phyloP scores from a whole-genome alignment of 2,797 vertebrate genomes.

The Rhinogobio ventralis region DNA sequence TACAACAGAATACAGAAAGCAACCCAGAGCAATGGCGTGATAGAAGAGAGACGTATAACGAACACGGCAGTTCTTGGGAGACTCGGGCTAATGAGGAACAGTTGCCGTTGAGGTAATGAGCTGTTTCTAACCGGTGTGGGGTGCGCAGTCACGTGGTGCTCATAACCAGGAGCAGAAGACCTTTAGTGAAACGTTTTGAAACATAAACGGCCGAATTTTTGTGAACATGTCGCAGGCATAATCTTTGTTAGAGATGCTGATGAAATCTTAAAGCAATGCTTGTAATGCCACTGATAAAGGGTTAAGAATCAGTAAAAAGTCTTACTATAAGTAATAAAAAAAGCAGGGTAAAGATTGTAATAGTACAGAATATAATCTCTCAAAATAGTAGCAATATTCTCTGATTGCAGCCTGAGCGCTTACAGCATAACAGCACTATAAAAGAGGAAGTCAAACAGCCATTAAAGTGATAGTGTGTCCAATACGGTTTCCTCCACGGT shows the following conservation, averaged over 20 bases:
- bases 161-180: slow-evolving; percentile 12
- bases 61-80: background rate
- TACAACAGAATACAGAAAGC: background rate
- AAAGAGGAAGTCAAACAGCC: background rate
- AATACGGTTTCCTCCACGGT: background rate
- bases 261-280: background rate
- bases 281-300: slow-evolving; percentile 17
- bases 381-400: slow-evolving; percentile 12
- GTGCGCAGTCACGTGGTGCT: background rate
- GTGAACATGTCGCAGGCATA: background rate
- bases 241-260: background rate
- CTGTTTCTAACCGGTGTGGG: slow-evolving; percentile 10
- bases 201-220: background rate
- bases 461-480: background rate
- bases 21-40: background rate
- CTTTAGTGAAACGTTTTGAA: background rate
- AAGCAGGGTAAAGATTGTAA: background rate
- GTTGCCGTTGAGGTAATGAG: slow-evolving; percentile 27
- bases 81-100: slow-evolving; percentile 13
- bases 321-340: background rate
- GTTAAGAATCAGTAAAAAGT: slow-evolving; percentile 25
- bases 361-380: slow-evolving; percentile 25
- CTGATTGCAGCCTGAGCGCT: slow-evolving; percentile 13
- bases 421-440: slow-evolving; percentile 16
- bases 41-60: background rate